phyloP scores from a whole-genome alignment of 2,888 invertebrate species.

The Sminthurinus aureus region DNA sequence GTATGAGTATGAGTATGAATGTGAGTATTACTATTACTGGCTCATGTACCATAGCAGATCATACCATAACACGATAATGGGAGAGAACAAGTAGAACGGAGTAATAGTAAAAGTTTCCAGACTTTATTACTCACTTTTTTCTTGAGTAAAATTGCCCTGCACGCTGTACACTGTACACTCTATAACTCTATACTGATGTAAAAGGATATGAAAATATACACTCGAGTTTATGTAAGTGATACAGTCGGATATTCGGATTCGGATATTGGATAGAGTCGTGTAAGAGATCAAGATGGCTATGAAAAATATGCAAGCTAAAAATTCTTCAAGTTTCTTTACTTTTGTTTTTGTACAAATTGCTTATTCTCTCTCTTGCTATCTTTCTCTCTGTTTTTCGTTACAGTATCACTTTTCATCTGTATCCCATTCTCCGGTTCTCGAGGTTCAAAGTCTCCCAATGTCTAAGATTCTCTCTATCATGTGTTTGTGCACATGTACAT shows the following conservation, averaged over 20 bases:
- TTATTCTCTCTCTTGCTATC: neutral
- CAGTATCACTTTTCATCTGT: neutral
- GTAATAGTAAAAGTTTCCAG: conserved; percentile 1
- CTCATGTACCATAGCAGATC: too few relatives aligned
- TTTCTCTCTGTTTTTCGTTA: neutral
- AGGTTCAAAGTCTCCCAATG: neutral
- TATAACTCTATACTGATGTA: neutral
- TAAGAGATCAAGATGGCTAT: neutral
- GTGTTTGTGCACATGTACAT: neutral
- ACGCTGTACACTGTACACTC: neutral
- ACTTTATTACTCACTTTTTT: neutral
- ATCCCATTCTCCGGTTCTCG: neutral
- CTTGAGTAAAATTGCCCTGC: neutral
- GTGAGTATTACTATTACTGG: too few relatives aligned
- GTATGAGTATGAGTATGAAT: too few relatives aligned
- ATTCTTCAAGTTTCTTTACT: neutral
- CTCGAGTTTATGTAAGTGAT: too few relatives aligned
- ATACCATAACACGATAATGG: too few relatives aligned
- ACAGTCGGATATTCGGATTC: neutral
- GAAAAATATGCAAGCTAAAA: conserved; percentile 1
- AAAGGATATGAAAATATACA: too few relatives aligned
- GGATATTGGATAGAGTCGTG: neutral
- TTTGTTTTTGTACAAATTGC: neutral
- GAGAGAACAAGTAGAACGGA: neutral
- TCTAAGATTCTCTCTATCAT: neutral